Base-by-base conservation (phyloP, 2,113 vertebrate species). In the Ageneiosus marmoratus region DNA sequence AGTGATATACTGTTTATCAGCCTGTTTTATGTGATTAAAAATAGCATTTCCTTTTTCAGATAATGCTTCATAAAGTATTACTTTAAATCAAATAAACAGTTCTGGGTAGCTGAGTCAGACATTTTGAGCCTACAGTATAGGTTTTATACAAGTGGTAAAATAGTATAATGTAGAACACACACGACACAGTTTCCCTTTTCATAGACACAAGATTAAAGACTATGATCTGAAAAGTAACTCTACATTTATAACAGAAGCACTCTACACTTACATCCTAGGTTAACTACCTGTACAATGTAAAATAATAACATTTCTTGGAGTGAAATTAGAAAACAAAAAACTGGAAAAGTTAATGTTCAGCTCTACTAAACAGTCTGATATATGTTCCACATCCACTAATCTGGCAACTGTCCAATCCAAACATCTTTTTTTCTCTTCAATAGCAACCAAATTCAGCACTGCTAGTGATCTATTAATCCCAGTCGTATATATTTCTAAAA, bases 381-480 rank as follows among this genome's bases (percentile, higher is more conserved):
- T 22, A 58, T 34, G 41, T 27, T 75, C 56, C 16, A 24, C 15
- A 16, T 37, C 18, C 29, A 51, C 27, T 65, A 24, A n/a, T 63
- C 60, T 81, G 79, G 79, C 63, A 81, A 13, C 69, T 29, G 60
- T 77, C 84, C 79, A 85, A 72, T 76, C 67, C 62, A 82, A 60
- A 77, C 32, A 15, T 77, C 8, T 77, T 72, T 22, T 51, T 81
- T 65, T 48, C 32, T 58, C 51, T 65, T 13, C 32, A 8, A 85
- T 58, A 75, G 63, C 37, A 81, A 50, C 58, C 51, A 50, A 46
- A 85, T 73, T 53, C 58, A 58, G 34, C n/a, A 60, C 22, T 16
- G 46, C 16, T 60, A 29, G 12, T 83, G 72, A 86, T 80, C 77
- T 80, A 72, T 60, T 81, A 22, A 65, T 77, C 37, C 62, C 75